Evolutionary conservation across 2,888 invertebrate genomes (phyloP).

Genomic region (Lycocerus yunnanus): DNA sequence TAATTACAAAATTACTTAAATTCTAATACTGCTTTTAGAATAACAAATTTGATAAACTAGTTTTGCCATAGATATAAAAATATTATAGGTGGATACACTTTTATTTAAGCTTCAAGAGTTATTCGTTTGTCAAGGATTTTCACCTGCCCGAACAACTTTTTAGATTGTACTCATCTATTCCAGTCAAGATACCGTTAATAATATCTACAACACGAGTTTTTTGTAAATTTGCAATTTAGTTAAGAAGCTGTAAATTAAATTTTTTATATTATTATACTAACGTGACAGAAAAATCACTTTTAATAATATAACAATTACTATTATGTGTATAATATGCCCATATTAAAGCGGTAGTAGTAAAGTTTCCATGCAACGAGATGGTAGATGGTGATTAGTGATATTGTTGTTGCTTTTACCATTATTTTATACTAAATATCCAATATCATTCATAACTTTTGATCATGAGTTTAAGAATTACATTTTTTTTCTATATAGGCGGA

Average conservation of each 20-base stretch:
- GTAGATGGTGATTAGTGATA: not conserved
- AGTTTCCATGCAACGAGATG: not conserved
- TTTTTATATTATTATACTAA: not conserved
- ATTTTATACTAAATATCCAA: not conserved
- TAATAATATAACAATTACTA: not conserved
- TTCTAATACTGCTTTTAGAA: not conserved
- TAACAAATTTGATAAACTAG: not conserved
- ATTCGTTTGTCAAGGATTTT: not conserved
- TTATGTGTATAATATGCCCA: not conserved
- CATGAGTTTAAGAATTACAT: no score
- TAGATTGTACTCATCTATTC: not conserved
- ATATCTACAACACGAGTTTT: not conserved
- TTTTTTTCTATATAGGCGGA: no score
- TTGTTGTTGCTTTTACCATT: not conserved
- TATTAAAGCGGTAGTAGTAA: not conserved
- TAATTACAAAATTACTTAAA: not conserved
- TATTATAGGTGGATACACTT: not conserved
- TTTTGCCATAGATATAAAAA: not conserved
- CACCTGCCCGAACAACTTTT: not conserved
- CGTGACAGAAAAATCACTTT: not conserved
- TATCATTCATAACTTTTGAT: not conserved
- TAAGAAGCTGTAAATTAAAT: not conserved
- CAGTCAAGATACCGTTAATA: not conserved
- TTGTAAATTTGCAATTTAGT: not conserved
- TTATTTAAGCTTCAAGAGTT: not conserved